Percentiles rank a stretch among this genome's conserved stretches.
Evolutionary conservation across 2,113 vertebrate species (phyloP).

Genomic region (Narcine bancroftii): DNA sequence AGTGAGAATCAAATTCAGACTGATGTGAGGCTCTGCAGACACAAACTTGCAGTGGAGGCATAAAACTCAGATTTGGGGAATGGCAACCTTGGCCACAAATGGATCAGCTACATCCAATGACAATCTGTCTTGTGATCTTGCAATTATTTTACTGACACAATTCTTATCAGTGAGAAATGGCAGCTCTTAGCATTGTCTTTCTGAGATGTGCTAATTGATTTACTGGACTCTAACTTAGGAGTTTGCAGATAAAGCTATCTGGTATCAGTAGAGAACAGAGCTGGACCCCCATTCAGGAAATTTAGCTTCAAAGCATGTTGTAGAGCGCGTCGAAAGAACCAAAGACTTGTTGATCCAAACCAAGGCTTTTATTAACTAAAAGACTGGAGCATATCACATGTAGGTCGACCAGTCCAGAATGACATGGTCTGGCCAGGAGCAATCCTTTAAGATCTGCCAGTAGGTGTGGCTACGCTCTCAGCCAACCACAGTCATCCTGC

Average conservation of each 20-base stretch:
- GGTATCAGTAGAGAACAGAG: not conserved
- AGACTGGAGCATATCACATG: too few relatives aligned
- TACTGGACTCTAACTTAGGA: not conserved
- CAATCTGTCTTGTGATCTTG: constrained; percentile 1
- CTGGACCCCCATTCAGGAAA: not conserved
- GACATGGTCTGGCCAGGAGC: too few relatives aligned
- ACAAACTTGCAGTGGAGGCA: not conserved
- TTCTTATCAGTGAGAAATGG: not conserved
- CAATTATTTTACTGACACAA: not conserved
- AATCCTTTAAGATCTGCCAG: too few relatives aligned
- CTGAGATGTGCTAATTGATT: constrained; percentile 19
- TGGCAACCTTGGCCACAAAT: not conserved
- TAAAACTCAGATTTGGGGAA: not conserved
- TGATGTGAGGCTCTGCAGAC: not conserved
- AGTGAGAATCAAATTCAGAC: not conserved
- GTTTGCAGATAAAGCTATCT: not conserved
- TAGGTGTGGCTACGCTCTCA: too few relatives aligned
- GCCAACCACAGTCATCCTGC: too few relatives aligned
- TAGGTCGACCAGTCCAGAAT: too few relatives aligned
- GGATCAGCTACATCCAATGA: not conserved
- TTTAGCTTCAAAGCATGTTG: not conserved
- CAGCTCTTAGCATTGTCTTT: not conserved
- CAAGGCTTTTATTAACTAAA: too few relatives aligned
- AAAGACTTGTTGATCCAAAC: too few relatives aligned
- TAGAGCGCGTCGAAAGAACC: too few relatives aligned